phyloP scores from a whole-genome alignment of 1,140 invertebrate species.

The Samia ricini region DNA sequence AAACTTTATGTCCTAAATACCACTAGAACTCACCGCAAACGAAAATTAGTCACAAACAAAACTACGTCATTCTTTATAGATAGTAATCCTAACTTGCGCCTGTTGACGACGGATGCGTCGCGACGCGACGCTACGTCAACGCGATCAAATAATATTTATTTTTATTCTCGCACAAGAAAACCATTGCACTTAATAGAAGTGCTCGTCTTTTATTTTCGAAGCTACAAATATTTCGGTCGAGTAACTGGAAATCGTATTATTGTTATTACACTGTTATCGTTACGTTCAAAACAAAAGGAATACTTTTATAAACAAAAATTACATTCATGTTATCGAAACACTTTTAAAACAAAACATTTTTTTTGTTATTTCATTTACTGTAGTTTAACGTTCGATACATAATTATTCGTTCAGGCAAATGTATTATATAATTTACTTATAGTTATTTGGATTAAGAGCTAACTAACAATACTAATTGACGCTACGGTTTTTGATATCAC shows the following conservation, averaged over 20 bases:
- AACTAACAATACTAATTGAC: too few relatives aligned
- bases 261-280: background rate
- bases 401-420: too few relatives aligned
- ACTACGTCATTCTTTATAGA: constrained; percentile 1
- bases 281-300: too few relatives aligned
- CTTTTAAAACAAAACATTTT: too few relatives aligned
- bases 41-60: background rate
- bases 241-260: background rate
- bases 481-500: too few relatives aligned
- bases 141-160: constrained; percentile 25
- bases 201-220: background rate
- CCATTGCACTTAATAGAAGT: constrained; percentile 1
- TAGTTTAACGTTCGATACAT: too few relatives aligned
- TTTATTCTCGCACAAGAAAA: constrained; percentile 12
- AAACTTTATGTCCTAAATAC: background rate
- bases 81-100: constrained; percentile 1
- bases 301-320: too few relatives aligned
- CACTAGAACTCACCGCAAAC: background rate
- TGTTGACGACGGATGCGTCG: constrained; percentile 1
- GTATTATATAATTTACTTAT: too few relatives aligned
- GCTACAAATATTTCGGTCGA: background rate
- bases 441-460: too few relatives aligned
- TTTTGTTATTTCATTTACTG: too few relatives aligned
- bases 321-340: too few relatives aligned
- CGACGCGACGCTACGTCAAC: constrained; percentile 20